Conservation (phyloP, 2,888 invertebrate species). For the Mechanitis messenoides region DNA sequence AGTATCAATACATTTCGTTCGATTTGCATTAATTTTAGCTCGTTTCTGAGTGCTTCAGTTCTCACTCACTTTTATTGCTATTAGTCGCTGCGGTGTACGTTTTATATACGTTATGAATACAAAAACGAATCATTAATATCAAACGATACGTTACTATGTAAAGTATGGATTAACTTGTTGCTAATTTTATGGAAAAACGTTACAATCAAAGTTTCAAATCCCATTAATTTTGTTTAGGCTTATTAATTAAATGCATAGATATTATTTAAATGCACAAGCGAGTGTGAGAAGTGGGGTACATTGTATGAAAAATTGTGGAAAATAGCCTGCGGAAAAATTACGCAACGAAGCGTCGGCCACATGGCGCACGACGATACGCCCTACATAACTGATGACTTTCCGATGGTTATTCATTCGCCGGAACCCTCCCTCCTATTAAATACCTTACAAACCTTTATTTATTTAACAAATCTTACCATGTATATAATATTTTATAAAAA, state of each 20-base stretch:
- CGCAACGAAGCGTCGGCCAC: constrained; percentile 59
- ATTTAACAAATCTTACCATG: constrained; percentile 3
- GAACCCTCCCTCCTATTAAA: constrained; percentile 34
- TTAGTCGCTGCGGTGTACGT: constrained; percentile 46
- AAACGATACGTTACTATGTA: not conserved
- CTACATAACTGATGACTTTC: constrained; percentile 75
- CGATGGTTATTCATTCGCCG: constrained; percentile 72
- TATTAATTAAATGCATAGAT: too few species aligned
- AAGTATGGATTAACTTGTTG: too few species aligned
- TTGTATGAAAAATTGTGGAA: constrained; percentile 65
- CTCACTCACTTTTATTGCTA: constrained; percentile 56
- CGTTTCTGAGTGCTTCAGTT: constrained; percentile 50
- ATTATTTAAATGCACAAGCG: constrained; percentile 10
- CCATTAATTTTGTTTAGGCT: not conserved
- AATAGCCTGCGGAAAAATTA: constrained; percentile 68
- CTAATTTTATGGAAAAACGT: not conserved
- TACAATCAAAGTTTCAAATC: too few species aligned
- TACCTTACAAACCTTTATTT: constrained; percentile 24
- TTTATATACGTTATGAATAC: constrained; percentile 20
- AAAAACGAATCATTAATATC: constrained; percentile 2
- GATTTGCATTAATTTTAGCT: constrained; percentile 62
- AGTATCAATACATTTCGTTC: constrained; percentile 57
- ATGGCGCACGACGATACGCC: constrained; percentile 69
- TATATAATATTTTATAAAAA: not conserved
- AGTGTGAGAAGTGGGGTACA: constrained; percentile 44